Evolutionary conservation across 2,797 vertebrate genomes (phyloP), one percentile per base, ranked within the genome.

Genomic region (Gobio occitaniae): DNA sequence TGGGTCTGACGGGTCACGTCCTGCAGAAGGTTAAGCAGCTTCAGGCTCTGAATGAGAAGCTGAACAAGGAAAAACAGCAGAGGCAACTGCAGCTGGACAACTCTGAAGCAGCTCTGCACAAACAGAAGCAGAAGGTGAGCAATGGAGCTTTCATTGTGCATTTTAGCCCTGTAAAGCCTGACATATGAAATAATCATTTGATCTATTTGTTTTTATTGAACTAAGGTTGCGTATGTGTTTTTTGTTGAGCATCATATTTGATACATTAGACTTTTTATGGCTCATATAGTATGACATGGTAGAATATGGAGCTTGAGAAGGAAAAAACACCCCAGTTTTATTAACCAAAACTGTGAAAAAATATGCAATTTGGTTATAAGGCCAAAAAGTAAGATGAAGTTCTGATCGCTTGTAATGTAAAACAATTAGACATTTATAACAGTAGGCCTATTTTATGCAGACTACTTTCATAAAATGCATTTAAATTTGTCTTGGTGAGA

Each of bases 71-170:
- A 86, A 94, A 91, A 87, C 95, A 94, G 78, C 96, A 97, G 91
- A 95, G 94, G 84, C 96, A 96, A 87, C 91, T 96, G 41, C 95
- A 96, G 89, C 88, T 96, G 83, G 96, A 96, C 88, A 96, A 95
- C 71, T 90, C 94, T 1, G 93, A 96, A 10, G 87, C 90, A 0
- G 91, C 91, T 66, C 92, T 95, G 7, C 91, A 95, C 87, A 96
- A 96, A 88, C 95, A 96, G 91, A 94, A 91, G 81, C 88, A 85
- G 71, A 90, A 88, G 89, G 89, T 90, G 15, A 29, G 82, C 48
- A 4, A 2, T 38, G 50, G 25, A 0, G 2, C 10, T 32, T 32
- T 52, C 13, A 5, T 25, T 25, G 25, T 25, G 25, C 25, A 25
- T 25, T 25, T 25, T 25, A 25, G 25, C 25, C 44, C 25, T 17